phyloP scores from a whole-genome alignment of 1,140 invertebrate genomes.

The Hyles vespertilio region DNA sequence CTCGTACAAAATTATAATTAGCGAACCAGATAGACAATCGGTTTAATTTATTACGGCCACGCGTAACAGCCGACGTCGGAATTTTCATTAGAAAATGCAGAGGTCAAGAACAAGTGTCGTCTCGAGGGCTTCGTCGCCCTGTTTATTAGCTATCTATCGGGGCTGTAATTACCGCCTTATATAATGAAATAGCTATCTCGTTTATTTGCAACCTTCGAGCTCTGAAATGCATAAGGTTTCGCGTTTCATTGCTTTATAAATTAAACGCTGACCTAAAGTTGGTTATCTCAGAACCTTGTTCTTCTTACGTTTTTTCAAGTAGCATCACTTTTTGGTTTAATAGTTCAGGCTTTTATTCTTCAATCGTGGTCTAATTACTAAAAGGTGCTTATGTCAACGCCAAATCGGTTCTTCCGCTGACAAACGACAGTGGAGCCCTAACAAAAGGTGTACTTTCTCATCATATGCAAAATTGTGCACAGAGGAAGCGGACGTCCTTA shows the following conservation, averaged over 20 bases:
- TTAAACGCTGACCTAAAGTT: too few species aligned
- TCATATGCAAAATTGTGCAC: conserved; percentile 44
- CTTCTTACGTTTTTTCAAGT: too few species aligned
- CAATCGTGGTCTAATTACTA: background rate
- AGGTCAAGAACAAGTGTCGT: conserved; percentile 44
- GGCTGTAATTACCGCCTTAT: conserved; percentile 29
- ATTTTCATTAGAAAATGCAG: conserved; percentile 43
- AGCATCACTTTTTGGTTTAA: background rate
- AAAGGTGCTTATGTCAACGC: conserved; percentile 5
- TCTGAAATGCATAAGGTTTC: conserved; percentile 29
- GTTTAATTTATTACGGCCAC: conserved; percentile 7
- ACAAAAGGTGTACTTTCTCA: conserved; percentile 37
- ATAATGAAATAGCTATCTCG: conserved; percentile 15
- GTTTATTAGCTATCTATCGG: conserved; percentile 40
- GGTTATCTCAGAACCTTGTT: too few species aligned
- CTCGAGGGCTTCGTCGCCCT: conserved; percentile 38
- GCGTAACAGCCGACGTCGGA: conserved; percentile 27
- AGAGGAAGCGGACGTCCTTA: conserved; percentile 68
- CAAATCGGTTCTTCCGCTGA: conserved; percentile 32
- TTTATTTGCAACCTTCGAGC: conserved; percentile 33
- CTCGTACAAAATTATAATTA: background rate
- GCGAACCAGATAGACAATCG: background rate
- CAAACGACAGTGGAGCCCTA: conserved; percentile 21
- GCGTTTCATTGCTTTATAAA: conserved; percentile 7
- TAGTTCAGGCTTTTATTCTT: background rate